phyloP scores from a whole-genome alignment of 1,140 invertebrate species.

The Chymomyza costata region DNA sequence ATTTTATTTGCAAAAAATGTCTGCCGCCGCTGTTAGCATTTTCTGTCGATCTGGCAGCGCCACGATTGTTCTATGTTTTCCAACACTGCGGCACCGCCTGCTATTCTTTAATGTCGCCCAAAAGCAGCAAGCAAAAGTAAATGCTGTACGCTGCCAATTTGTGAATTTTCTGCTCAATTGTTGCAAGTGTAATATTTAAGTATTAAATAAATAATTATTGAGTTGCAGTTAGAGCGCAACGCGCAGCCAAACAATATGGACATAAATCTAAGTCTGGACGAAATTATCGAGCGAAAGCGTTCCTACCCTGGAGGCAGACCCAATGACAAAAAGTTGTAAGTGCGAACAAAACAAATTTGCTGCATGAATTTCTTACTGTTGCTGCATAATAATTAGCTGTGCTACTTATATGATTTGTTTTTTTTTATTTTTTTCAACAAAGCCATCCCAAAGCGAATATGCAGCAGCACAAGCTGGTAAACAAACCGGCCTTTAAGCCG shows the following conservation, averaged over 20 bases:
- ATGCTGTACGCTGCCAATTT: no score
- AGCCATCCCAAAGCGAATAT: slow-evolving; percentile 14
- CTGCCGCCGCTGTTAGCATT: no score
- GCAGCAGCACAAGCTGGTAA: slow-evolving; percentile 22
- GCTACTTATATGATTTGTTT: not conserved
- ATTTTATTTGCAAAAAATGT: no score
- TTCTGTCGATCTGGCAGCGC: no score
- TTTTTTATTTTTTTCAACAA: not conserved
- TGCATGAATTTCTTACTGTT: not conserved
- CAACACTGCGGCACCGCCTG: no score
- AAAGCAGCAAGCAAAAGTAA: no score
- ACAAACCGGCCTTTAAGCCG: slow-evolving; percentile 22
- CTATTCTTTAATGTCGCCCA: no score
- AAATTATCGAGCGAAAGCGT: slow-evolving; percentile 56
- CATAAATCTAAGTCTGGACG: slow-evolving; percentile 50
- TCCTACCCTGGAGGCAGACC: slow-evolving; percentile 11
- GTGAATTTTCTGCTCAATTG: no score
- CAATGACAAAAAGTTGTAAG: slow-evolving; percentile 50
- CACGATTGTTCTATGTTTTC: no score
- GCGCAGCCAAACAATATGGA: slow-evolving; percentile 21
- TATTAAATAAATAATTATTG: no score
- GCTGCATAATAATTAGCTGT: no score
- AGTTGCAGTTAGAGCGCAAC: not conserved
- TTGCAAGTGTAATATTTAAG: no score
- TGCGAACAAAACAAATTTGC: slow-evolving; percentile 1